phyloP scores from a whole-genome alignment of 2,888 invertebrate species.

The Synanthedon andrenaeformis region DNA sequence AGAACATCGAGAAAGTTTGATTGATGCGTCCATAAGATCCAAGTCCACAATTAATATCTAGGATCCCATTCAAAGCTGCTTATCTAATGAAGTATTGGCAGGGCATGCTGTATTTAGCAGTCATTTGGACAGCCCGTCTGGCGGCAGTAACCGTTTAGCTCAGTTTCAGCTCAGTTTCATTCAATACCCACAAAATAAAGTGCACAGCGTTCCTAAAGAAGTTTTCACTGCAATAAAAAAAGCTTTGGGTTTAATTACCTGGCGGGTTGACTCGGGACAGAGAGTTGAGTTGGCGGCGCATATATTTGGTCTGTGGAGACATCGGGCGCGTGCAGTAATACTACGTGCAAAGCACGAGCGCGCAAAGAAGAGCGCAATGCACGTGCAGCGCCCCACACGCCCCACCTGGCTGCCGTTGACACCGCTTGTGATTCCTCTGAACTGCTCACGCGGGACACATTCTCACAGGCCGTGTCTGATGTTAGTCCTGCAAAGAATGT shows the following conservation, averaged over 20 bases:
- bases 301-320: slow-evolving; percentile 75
- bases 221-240: too few species aligned
- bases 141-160: too few species aligned
- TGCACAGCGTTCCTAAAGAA: too few species aligned
- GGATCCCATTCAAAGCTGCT: too few species aligned
- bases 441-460: slow-evolving; percentile 32
- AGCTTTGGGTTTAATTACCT: slow-evolving; percentile 25
- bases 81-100: too few species aligned
- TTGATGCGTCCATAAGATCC: too few species aligned
- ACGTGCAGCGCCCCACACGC: slow-evolving; percentile 83
- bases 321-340: slow-evolving; percentile 80
- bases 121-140: too few species aligned
- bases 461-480: slow-evolving; percentile 60
- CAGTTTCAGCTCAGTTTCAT: too few species aligned
- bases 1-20: too few species aligned
- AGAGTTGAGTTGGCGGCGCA: slow-evolving; percentile 68
- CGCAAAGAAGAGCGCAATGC: slow-evolving; percentile 78
- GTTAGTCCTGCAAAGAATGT: slow-evolving; percentile 39
- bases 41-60: too few species aligned
- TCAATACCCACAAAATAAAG: too few species aligned
- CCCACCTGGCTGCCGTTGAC: slow-evolving; percentile 74
- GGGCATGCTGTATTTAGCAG: too few species aligned
- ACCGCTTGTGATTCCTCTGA: slow-evolving; percentile 43
- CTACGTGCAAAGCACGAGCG: slow-evolving; percentile 78
- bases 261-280: slow-evolving; percentile 50